These are phyloP conservation scores for Planococcus citri DNA, from an alignment of 1,140 invertebrate genomes.

Conservation along the genomic window DNA sequence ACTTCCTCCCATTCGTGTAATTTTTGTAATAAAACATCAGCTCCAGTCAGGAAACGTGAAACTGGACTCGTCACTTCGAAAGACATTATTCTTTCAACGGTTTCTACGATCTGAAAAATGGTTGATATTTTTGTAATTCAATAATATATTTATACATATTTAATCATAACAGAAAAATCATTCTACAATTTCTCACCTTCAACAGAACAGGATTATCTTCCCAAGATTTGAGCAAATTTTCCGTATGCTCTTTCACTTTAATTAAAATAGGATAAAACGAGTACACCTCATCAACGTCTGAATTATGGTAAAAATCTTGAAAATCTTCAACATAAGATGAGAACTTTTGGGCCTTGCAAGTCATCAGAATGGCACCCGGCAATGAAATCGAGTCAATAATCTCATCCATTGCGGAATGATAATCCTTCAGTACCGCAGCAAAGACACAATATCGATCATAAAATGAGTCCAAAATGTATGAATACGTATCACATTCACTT, in stretches of 20 bases:
- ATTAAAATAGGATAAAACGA: constrained; percentile 55
- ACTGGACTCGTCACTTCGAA: constrained; percentile 70
- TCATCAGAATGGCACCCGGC: constrained; percentile 38
- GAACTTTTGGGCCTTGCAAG: constrained; percentile 21
- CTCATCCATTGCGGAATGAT: constrained; percentile 34
- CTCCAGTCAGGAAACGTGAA: constrained; percentile 74
- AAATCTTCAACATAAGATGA: background rate
- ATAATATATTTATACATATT: background rate
- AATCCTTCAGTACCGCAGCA: constrained; percentile 34
- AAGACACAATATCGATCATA: constrained; percentile 46
- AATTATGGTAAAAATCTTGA: constrained; percentile 76
- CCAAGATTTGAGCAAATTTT: constrained; percentile 66
- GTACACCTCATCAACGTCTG: constrained; percentile 63
- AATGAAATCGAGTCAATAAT: constrained; percentile 39
- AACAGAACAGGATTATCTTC: constrained; percentile 77
- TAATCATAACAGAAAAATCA: too few species aligned
- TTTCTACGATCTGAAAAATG: constrained; percentile 43
- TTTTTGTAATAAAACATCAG: constrained; percentile 76
- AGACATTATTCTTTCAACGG: constrained; percentile 60
- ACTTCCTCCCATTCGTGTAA: constrained; percentile 83
- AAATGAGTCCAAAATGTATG: constrained; percentile 15
- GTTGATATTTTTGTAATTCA: too few species aligned
- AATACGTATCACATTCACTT: background rate
- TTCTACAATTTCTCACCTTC: constrained; percentile 48
- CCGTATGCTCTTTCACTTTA: constrained; percentile 45